phyloP scores from a whole-genome alignment of 2,797 vertebrate genomes.

The Sebastes elongatus region DNA sequence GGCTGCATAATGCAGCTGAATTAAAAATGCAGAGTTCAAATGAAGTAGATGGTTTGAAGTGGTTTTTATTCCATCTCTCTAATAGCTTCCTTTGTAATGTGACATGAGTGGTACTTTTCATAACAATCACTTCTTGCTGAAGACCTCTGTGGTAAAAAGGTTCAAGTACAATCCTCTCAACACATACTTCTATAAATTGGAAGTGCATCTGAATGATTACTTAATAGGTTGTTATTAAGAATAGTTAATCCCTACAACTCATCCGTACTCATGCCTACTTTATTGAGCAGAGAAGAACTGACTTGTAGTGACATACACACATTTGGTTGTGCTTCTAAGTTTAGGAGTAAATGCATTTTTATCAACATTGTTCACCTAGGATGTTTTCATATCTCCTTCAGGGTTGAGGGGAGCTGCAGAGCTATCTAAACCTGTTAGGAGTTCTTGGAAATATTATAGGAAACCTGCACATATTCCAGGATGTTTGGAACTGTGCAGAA shows the following conservation, averaged over 20 bases:
- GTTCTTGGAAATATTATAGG: not conserved
- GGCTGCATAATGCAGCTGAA: not conserved
- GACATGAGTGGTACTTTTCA: not conserved
- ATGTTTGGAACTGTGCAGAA: not conserved
- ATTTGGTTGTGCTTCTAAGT: not conserved
- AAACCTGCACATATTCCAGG: not conserved
- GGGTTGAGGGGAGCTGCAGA: not conserved
- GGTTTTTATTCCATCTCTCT: fast-evolving
- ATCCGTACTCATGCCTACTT: not conserved
- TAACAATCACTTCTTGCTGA: not conserved
- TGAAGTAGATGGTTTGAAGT: not conserved
- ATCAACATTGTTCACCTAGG: not conserved
- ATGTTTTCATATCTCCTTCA: not conserved
- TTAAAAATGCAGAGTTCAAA: not conserved
- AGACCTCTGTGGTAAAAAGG: not conserved
- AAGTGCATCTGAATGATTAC: no score
- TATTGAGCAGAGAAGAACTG: not conserved
- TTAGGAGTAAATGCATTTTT: not conserved
- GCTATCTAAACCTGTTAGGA: not conserved
- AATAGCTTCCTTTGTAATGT: not conserved
- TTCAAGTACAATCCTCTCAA: not conserved
- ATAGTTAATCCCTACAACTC: not conserved
- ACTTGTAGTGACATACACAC: not conserved
- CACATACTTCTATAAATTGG: not conserved
- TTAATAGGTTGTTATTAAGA: not conserved